Evolutionary conservation across 2,113 vertebrate genomes (phyloP).

Genomic region (Macroglossus sobrinus): DNA sequence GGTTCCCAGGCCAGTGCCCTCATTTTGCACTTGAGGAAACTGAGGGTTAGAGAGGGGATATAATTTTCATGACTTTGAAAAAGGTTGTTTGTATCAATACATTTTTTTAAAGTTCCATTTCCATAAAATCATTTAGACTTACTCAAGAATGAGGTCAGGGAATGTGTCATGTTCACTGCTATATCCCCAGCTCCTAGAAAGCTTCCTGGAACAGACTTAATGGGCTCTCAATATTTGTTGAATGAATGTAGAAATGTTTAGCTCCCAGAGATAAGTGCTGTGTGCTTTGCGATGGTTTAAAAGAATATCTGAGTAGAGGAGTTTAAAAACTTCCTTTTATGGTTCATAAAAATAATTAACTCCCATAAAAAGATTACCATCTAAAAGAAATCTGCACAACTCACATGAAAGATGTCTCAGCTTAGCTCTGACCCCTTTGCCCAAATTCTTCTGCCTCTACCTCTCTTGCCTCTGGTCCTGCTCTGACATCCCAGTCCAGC

Average conservation of each 20-base stretch:
- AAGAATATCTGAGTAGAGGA: neutral
- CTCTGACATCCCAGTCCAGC: neutral
- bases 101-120: neutral
- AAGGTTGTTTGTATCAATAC: neutral
- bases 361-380: neutral
- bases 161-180: neutral
- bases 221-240: neutral
- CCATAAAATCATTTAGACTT: neutral
- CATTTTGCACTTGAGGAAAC: neutral
- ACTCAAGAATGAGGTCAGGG: neutral
- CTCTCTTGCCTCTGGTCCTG: neutral
- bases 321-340: neutral
- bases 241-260: neutral
- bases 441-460: neutral
- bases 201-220: neutral
- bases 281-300: neutral
- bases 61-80: neutral
- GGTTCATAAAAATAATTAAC: neutral
- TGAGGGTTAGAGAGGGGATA: neutral
- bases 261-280: neutral
- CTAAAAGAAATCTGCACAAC: neutral
- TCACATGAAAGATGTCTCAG: neutral
- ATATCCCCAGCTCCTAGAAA: neutral
- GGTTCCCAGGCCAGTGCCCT: neutral
- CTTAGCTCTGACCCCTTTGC: neutral